Evolutionary conservation across 2,113 vertebrate genomes (phyloP).

Genomic region (Scolopax mira): DNA sequence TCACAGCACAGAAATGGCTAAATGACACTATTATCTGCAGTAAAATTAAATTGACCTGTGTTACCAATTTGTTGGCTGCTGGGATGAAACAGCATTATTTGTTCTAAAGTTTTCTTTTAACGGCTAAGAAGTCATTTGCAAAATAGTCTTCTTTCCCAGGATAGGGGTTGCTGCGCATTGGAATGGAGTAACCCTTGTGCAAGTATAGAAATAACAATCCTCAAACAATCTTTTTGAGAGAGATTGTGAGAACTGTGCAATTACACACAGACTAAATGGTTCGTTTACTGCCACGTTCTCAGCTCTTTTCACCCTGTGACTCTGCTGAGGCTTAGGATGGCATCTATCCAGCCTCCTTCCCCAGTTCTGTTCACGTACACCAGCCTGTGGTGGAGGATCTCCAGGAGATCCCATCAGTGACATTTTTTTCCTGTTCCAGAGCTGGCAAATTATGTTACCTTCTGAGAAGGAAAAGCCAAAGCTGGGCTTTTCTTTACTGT

Average conservation of each 20-base stretch:
- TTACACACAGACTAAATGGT: background rate
- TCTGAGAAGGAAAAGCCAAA: background rate
- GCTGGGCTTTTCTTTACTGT: background rate
- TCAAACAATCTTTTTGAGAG: background rate
- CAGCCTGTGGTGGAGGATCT: background rate
- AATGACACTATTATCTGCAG: background rate
- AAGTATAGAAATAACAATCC: background rate
- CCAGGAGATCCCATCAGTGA: too few species aligned
- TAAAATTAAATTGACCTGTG: slow-evolving; percentile 27
- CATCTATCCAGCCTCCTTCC: background rate
- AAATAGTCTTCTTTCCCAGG: background rate
- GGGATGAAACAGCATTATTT: background rate
- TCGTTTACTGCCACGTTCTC: background rate
- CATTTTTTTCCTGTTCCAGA: background rate
- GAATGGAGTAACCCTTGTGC: background rate
- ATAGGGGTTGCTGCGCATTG: background rate
- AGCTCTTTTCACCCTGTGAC: background rate
- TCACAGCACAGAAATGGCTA: background rate
- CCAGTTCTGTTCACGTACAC: background rate
- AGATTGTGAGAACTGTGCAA: background rate
- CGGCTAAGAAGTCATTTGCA: background rate
- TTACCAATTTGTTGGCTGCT: background rate
- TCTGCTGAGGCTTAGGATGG: background rate
- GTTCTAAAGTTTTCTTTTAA: slow-evolving; percentile 3
- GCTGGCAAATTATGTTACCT: background rate